These are phyloP conservation scores for Dromius quadrimaculatus DNA, from an alignment of 2,888 invertebrate genomes.

Conservation along the genomic window DNA sequence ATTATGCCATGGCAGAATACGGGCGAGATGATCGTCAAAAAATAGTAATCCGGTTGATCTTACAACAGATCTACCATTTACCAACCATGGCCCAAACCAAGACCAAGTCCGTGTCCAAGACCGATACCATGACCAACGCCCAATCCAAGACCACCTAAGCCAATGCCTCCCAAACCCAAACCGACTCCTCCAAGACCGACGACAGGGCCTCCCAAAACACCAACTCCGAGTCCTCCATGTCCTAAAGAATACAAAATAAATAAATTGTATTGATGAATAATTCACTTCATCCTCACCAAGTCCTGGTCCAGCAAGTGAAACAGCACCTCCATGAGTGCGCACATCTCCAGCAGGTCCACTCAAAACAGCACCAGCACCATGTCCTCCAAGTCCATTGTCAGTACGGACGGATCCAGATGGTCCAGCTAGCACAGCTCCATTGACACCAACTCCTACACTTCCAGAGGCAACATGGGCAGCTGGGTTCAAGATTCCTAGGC, in stretches of 20 bases:
- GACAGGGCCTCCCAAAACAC: neutral
- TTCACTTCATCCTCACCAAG: slow-evolving; percentile 1
- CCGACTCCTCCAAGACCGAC: slow-evolving; percentile 29
- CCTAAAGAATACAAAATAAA: neutral
- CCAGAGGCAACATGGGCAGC: slow-evolving; percentile 34
- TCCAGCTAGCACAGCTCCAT: slow-evolving; percentile 53
- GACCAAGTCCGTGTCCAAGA: slow-evolving; percentile 47
- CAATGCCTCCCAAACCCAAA: slow-evolving; percentile 52
- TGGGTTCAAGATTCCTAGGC: slow-evolving; percentile 8
- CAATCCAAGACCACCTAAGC: slow-evolving; percentile 49
- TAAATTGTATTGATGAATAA: no score
- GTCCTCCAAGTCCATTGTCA: slow-evolving; percentile 53
- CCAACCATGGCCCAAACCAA: slow-evolving; percentile 33
- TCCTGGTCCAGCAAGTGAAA: slow-evolving; percentile 25
- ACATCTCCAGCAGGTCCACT: slow-evolving; percentile 51
- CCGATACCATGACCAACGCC: slow-evolving; percentile 53
- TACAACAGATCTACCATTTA: slow-evolving; percentile 34
- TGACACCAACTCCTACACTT: slow-evolving; percentile 32
- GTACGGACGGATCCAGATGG: slow-evolving; percentile 52
- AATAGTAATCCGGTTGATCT: slow-evolving; percentile 5
- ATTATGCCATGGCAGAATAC: slow-evolving; percentile 6
- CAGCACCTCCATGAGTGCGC: slow-evolving; percentile 44
- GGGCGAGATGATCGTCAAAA: slow-evolving; percentile 15
- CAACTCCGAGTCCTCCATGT: slow-evolving; percentile 7
- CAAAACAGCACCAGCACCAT: slow-evolving; percentile 44